These are phyloP conservation scores for Eufriesea mexicana DNA, from an alignment of 1,140 invertebrate genomes.

Conservation along the genomic window DNA sequence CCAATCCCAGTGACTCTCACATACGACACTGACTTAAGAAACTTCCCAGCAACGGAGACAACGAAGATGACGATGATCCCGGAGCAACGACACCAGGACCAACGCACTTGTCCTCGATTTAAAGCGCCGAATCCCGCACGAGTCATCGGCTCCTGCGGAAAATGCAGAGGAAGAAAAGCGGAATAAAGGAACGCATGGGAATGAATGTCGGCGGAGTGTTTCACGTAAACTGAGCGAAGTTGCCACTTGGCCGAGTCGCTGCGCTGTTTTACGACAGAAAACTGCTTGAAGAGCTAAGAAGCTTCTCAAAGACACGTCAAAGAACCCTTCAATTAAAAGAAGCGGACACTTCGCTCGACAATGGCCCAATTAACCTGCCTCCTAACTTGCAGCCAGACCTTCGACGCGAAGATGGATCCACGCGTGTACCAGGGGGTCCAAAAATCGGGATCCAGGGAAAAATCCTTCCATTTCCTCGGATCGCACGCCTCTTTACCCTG, in stretches of 20 bases:
- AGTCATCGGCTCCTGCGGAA: too few species aligned
- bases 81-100: too few species aligned
- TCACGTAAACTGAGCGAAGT: background rate
- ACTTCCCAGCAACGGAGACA: too few species aligned
- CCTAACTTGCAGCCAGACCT: background rate
- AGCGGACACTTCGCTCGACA: conserved; percentile 5
- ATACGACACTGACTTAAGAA: too few species aligned
- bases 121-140: too few species aligned
- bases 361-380: conserved; percentile 24
- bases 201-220: background rate
- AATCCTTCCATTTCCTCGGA: too few species aligned
- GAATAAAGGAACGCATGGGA: background rate
- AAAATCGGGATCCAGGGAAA: background rate
- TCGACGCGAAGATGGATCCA: background rate
- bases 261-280: background rate
- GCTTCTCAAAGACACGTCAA: conserved; percentile 5
- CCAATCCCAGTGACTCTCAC: too few species aligned
- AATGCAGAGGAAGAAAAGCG: too few species aligned
- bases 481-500: too few species aligned
- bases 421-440: too few species aligned
- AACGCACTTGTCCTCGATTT: too few species aligned
- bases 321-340: conserved; percentile 15
- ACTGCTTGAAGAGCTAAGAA: background rate
- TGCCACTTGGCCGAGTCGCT: background rate
- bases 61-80: too few species aligned